These are phyloP conservation scores for Theristus sp. DNA, from an alignment of 2,888 invertebrate genomes.

Conservation along the genomic window DNA sequence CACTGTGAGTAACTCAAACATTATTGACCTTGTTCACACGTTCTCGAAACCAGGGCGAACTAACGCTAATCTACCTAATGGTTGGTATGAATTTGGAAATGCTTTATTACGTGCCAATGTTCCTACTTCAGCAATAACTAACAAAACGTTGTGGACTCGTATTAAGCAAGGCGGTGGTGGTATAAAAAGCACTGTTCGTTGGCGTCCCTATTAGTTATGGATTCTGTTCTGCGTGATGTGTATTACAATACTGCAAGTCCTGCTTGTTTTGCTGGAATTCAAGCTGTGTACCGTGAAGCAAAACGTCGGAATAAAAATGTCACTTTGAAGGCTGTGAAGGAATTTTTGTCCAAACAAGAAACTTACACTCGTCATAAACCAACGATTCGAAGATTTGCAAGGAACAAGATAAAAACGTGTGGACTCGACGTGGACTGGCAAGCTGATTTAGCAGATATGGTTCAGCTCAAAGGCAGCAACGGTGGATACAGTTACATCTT, in stretches of 20 bases:
- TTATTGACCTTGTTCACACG: neutral
- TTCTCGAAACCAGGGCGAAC: neutral
- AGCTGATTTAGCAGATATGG: neutral
- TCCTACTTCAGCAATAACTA: neutral
- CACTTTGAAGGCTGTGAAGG: neutral
- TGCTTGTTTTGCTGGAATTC: neutral
- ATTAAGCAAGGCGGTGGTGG: neutral
- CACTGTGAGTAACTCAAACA: neutral
- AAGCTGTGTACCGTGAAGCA: neutral
- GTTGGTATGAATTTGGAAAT: neutral
- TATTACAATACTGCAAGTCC: neutral
- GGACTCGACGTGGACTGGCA: neutral
- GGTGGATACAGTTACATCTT: neutral
- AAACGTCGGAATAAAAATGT: neutral
- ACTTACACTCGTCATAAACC: neutral
- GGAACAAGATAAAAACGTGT: neutral
- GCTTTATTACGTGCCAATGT: neutral
- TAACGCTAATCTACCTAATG: no score
- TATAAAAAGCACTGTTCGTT: neutral
- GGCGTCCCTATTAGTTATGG: neutral
- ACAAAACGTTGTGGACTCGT: neutral
- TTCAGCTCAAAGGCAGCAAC: neutral
- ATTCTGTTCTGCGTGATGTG: neutral
- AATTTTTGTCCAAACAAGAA: neutral
- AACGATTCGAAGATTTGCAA: neutral